These are phyloP conservation scores for Zaprionus davidi DNA, from an alignment of 1,140 invertebrate genomes.

Conservation along the genomic window DNA sequence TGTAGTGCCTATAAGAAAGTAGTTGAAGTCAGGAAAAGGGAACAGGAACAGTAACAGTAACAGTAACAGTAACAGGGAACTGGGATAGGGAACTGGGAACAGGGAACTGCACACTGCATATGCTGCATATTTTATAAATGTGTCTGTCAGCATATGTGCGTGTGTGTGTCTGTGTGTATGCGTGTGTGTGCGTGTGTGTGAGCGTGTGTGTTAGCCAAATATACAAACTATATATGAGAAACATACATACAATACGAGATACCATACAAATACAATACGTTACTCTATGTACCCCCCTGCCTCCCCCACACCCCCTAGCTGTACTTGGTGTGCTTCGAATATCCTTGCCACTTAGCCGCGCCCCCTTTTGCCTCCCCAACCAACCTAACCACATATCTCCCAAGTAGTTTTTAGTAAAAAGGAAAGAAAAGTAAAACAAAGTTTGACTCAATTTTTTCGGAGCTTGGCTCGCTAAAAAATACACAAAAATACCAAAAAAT, in stretches of 20 bases:
- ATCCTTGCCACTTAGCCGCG: slow-evolving; percentile 2
- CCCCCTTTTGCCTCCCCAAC: slow-evolving; percentile 16
- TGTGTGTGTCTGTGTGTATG: no score
- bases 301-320: neutral
- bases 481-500: slow-evolving; percentile 7
- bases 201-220: slow-evolving; percentile 38
- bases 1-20: slow-evolving; percentile 71
- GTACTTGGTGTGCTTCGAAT: slow-evolving; percentile 46
- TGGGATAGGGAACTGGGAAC: slow-evolving; percentile 1
- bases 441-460: slow-evolving; percentile 41
- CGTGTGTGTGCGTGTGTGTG: no score
- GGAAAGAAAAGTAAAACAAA: slow-evolving; percentile 11
- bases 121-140: slow-evolving; percentile 77
- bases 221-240: neutral
- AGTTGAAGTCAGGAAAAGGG: slow-evolving; percentile 1
- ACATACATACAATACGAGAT: slow-evolving; percentile 6
- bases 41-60: neutral
- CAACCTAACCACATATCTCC: slow-evolving; percentile 59
- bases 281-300: slow-evolving; percentile 1
- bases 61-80: slow-evolving; percentile 3
- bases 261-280: neutral
- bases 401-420: slow-evolving; percentile 39
- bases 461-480: slow-evolving; percentile 38
- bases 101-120: no score
- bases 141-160: neutral